Conservation (phyloP, 2,113 vertebrate species). For the Trematocara zebra region DNA sequence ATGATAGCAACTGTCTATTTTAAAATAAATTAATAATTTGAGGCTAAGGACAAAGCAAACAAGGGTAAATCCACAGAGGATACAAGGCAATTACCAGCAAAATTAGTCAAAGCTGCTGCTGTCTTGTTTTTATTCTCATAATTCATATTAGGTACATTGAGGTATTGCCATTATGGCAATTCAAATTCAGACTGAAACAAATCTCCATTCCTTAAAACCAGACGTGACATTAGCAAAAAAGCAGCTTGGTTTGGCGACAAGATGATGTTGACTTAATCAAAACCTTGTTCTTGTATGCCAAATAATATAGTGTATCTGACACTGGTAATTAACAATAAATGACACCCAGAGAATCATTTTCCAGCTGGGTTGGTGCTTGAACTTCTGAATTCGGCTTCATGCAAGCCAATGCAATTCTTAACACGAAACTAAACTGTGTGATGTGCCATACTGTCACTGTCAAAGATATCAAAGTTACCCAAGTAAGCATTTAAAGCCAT, state of each 20-base stretch:
- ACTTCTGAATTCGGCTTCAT: background rate
- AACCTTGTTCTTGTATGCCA: background rate
- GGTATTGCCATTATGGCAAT: background rate
- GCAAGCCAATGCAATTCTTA: constrained; percentile 2
- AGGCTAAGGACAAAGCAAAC: background rate
- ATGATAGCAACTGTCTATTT: constrained; percentile 15
- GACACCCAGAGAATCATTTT: background rate
- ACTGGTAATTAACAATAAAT: background rate
- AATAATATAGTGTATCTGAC: background rate
- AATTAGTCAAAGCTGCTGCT: background rate
- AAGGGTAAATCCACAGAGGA: background rate
- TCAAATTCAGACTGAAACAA: background rate
- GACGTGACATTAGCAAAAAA: background rate
- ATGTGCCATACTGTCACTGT: background rate
- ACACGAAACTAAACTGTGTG: background rate
- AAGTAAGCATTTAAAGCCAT: background rate
- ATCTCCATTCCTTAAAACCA: background rate
- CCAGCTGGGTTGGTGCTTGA: background rate
- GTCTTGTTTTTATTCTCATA: background rate
- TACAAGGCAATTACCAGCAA: background rate
- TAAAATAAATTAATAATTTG: background rate
- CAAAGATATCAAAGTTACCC: constrained; percentile 10
- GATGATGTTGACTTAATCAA: background rate
- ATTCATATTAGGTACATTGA: background rate
- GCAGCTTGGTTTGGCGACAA: background rate